These are phyloP conservation scores for Otis tarda DNA, from an alignment of 2,113 vertebrate genomes.

Conservation along the genomic window DNA sequence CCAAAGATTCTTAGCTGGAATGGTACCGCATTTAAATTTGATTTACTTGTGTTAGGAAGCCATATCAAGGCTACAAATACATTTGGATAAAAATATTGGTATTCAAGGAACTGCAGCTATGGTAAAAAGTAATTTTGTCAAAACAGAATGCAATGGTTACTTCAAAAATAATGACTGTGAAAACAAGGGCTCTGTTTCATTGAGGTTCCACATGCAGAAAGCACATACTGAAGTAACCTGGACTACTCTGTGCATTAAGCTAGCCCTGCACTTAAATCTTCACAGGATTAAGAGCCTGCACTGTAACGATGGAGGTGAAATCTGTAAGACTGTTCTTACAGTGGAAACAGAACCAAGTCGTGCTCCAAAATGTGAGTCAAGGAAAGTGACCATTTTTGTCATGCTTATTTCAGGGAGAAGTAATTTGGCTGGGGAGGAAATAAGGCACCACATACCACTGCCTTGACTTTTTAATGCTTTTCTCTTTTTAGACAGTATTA, in stretches of 20 bases:
- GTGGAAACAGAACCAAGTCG: not conserved
- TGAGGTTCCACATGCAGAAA: not conserved
- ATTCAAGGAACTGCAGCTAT: not conserved
- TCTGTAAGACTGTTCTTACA: not conserved
- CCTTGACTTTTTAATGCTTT: not conserved
- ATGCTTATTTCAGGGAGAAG: not conserved
- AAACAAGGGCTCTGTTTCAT: not conserved
- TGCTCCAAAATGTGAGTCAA: not conserved
- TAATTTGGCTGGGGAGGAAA: not conserved
- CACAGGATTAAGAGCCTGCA: not conserved
- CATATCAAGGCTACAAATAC: not conserved
- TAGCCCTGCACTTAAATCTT: not conserved
- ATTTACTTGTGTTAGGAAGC: not conserved
- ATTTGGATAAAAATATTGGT: not conserved
- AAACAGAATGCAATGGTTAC: not conserved
- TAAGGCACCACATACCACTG: not conserved
- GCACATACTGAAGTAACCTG: not conserved
- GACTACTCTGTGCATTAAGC: not conserved
- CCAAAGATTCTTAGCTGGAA: not conserved
- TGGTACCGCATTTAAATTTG: not conserved
- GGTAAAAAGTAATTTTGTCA: not conserved
- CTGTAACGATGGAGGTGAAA: not conserved
- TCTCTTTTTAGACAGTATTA: not conserved
- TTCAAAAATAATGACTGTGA: not conserved
- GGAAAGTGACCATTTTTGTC: not conserved